These are phyloP conservation scores for Serrognathus titanus DNA, from an alignment of 2,888 invertebrate species.

Conservation along the genomic window DNA sequence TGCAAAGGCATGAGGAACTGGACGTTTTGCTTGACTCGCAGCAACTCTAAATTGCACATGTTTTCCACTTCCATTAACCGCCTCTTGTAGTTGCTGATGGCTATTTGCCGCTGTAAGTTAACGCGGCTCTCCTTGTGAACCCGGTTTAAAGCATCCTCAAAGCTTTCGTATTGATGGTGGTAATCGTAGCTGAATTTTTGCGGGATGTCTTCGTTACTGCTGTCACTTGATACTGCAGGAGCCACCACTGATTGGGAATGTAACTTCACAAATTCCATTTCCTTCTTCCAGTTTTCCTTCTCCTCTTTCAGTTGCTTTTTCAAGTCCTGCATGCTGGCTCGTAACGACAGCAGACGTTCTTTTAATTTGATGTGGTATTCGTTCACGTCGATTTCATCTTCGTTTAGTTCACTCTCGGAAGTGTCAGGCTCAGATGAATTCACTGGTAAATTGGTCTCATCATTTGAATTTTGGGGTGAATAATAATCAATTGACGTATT, in stretches of 20 bases:
- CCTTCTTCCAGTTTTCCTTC: slow-evolving; percentile 40
- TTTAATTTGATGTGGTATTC: slow-evolving; percentile 32
- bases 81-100: slow-evolving; percentile 44
- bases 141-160: slow-evolving; percentile 38
- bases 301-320: slow-evolving; percentile 39
- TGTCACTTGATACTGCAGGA: slow-evolving; percentile 1
- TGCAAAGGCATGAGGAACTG: slow-evolving; percentile 43
- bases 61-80: slow-evolving; percentile 47
- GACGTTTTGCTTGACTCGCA: slow-evolving; percentile 44
- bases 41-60: slow-evolving; percentile 47
- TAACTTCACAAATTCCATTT: slow-evolving; percentile 34
- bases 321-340: slow-evolving; percentile 35
- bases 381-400: neutral
- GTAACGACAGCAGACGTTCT: slow-evolving; percentile 35
- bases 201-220: no score
- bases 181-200: no score
- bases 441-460: neutral
- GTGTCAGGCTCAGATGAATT: neutral
- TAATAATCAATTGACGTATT: neutral
- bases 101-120: slow-evolving; percentile 38
- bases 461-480: slow-evolving; percentile 2
- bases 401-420: neutral
- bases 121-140: slow-evolving; percentile 39
- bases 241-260: neutral
- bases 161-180: slow-evolving; percentile 13